Base-by-base conservation (phyloP, 2,888 invertebrate species). In the Neria commutata region DNA sequence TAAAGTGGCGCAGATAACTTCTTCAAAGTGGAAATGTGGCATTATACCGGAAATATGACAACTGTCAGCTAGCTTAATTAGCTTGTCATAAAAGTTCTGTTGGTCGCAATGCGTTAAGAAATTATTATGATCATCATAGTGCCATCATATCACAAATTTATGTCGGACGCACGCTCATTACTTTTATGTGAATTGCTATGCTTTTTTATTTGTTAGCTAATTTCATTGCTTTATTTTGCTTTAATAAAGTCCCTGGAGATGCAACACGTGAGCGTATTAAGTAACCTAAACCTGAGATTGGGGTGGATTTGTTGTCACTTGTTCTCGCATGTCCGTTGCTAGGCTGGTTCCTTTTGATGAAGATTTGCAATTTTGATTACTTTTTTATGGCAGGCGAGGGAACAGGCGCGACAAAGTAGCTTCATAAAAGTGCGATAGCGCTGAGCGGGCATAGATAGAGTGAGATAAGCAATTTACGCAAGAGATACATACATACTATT, bases 251-350 rank as follows among this genome's bases (percentile, higher is more conserved):
- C 76, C 73, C 76, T 61, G 56, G 78, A 74, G 77, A 76, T 70
- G 75, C 77, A 77, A 76, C 78, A 77, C 77, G 78, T 77, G 77
- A 70, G 66, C 66, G 60, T n/a, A n/a, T n/a, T n/a, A n/a, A n/a
- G n/a, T n/a, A n/a, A n/a, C n/a, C n/a, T n/a, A n/a, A n/a, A n/a
- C n/a, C n/a, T n/a, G n/a, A n/a, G n/a, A n/a, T n/a, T n/a, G n/a
- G n/a, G n/a, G n/a, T n/a, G n/a, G n/a, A n/a, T n/a, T n/a, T n/a
- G n/a, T n/a, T n/a, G n/a, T n/a, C n/a, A n/a, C n/a, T n/a, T n/a
- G n/a, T n/a, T n/a, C n/a, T n/a, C n/a, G n/a, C n/a, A n/a, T n/a
- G n/a, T n/a, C n/a, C n/a, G n/a, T n/a, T n/a, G 61, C 63, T 58
- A 64, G 46, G 46, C 47, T 58, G 65, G 66, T 64, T 61, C 34